Base-by-base conservation (phyloP, 2,113 vertebrate species). In the Genyomyrus donnyi region DNA sequence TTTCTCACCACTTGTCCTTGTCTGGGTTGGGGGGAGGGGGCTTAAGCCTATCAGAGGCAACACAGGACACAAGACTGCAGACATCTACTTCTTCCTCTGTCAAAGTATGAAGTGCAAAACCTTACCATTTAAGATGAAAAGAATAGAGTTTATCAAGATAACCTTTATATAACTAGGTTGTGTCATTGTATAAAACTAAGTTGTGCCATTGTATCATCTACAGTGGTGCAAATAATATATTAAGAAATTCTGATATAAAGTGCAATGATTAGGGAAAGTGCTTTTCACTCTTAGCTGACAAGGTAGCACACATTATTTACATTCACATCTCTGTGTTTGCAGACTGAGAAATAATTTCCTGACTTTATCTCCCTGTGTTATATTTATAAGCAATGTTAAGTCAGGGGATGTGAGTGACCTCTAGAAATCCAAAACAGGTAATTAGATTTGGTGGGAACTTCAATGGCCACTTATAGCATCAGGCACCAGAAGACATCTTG, bases 261-360 rank as follows among this genome's bases (percentile, higher is more conserved):
- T 90, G 80, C 88, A 90, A 39, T 48, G 85, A 77, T 87, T 89
- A 24, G 58, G 31, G 52, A 88, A 90, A 62, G 87, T 49, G 87
- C 90, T 93, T 90, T 93, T 89, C 93, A 93, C 94, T 95, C 93
- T 93, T 93, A 90, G 92, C 53, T 90, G 87, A 90, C 86, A 2
- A 91, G 90, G 87, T 84, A n/a, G 83, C 27, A 52, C 88, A 88
- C 62, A 91, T 88, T 94, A 93, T 95, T 94, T 94, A 93, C 94
- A 94, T 93, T 93, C 86, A 17, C 19, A 89, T 56, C 9, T 89
- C 93, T 85, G 45, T 93, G 91, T 92, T 93, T 93, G 90, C 92
- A 92, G 89, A 50, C 89, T 89, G 91, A 90, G 89, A 91, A 90
- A 89, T 91, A 93, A 92, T 91, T 89, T 92, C 90, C 87, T 85